These are phyloP conservation scores for Zosterops lateralis DNA, from an alignment of 2,113 vertebrate genomes.

Conservation along the genomic window DNA sequence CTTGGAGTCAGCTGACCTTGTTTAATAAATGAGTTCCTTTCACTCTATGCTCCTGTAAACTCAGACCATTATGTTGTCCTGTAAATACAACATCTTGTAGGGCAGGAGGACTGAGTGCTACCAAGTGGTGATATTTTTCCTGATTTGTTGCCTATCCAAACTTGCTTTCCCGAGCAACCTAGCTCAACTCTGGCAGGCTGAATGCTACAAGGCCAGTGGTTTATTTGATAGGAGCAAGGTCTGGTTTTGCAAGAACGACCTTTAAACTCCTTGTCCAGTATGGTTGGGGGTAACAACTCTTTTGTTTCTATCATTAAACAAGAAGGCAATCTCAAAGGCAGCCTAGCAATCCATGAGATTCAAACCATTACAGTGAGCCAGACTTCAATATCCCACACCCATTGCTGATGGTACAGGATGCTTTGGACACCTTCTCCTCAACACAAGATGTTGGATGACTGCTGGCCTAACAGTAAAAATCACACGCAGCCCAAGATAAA, in stretches of 20 bases:
- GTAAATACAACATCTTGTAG: not conserved
- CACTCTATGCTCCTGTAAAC: not conserved
- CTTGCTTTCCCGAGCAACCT: not conserved
- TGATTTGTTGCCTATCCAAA: not conserved
- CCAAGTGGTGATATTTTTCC: not conserved
- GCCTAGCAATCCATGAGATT: not conserved
- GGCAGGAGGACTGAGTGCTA: not conserved
- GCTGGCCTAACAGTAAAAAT: not conserved
- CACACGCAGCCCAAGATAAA: not conserved
- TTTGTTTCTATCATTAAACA: not conserved
- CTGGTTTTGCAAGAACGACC: not conserved
- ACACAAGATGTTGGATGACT: not conserved
- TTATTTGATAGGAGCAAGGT: not conserved
- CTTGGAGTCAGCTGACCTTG: not conserved
- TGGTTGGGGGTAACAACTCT: not conserved
- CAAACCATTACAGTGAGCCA: accelerated
- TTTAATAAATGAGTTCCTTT: not conserved
- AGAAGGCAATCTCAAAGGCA: not conserved
- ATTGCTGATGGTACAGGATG: not conserved
- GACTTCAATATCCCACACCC: not conserved
- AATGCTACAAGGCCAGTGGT: not conserved
- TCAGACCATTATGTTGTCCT: not conserved
- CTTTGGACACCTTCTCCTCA: not conserved
- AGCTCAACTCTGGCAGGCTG: not conserved
- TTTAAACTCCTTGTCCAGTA: not conserved